Percentiles rank a stretch among this genome's conserved stretches.
phyloP scores from a whole-genome alignment of 2,113 vertebrate genomes.

The Strix aluco region DNA sequence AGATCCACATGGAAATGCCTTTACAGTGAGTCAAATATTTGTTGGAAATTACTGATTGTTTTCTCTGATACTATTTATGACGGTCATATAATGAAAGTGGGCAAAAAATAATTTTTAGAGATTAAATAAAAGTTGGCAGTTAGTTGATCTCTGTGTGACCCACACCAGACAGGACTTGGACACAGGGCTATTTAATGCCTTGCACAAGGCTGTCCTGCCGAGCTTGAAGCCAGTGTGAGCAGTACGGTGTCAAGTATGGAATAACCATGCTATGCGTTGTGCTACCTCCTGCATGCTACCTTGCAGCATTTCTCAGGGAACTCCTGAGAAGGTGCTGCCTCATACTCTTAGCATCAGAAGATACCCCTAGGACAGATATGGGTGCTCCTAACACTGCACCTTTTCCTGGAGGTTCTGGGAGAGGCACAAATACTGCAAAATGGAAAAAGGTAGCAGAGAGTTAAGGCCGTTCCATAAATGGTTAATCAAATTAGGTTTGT shows the following conservation, averaged over 20 bases:
- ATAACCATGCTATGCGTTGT: fast-evolving
- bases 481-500: neutral
- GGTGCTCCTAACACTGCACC: neutral
- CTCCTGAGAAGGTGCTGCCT: too few species aligned
- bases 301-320: neutral
- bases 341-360: neutral
- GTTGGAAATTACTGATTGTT: neutral
- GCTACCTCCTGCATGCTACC: too few species aligned
- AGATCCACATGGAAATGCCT: neutral
- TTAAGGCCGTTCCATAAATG: neutral
- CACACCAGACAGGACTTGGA: neutral
- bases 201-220: neutral
- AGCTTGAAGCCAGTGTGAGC: neutral
- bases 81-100: too few species aligned
- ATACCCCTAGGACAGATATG: neutral
- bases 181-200: neutral
- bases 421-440: neutral
- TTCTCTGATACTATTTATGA: neutral
- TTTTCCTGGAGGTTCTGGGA: neutral
- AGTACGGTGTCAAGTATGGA: too few species aligned
- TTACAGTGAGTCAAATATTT: neutral
- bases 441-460: neutral
- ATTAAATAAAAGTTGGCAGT: neutral
- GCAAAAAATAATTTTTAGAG: neutral
- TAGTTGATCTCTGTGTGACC: neutral